These are phyloP conservation scores for Girardia tigrina DNA, from an alignment of 2,888 invertebrate genomes.

Conservation along the genomic window DNA sequence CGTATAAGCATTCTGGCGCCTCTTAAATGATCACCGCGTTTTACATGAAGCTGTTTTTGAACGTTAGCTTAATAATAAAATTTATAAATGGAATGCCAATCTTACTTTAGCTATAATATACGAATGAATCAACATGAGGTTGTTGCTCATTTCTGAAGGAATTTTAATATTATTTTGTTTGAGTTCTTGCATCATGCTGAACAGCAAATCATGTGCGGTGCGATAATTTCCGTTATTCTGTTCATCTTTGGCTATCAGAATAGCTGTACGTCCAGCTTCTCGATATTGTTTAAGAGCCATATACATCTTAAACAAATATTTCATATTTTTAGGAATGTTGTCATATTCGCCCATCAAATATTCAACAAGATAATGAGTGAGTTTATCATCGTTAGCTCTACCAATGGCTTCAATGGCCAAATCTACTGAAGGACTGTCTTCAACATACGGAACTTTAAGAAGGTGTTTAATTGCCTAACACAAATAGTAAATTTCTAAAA, in stretches of 20 bases:
- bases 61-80: too few species aligned
- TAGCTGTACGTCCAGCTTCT: conserved; percentile 90
- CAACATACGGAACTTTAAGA: conserved; percentile 61
- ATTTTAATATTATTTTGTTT: conserved; percentile 67
- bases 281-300: conserved; percentile 80
- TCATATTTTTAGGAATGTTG: conserved; percentile 84
- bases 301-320: conserved; percentile 80
- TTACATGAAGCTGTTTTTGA: conserved; percentile 72
- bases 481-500: neutral
- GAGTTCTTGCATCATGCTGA: conserved; percentile 74
- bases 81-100: neutral
- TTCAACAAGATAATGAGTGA: conserved; percentile 71
- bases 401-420: conserved; percentile 77
- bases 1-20: conserved; percentile 78
- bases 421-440: conserved; percentile 70
- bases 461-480: conserved; percentile 60
- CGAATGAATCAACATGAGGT: conserved; percentile 74
- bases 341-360: conserved; percentile 83
- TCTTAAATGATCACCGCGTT: conserved; percentile 70
- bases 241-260: conserved; percentile 69
- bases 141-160: conserved; percentile 74
- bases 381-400: conserved; percentile 68
- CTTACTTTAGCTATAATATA: conserved; percentile 66
- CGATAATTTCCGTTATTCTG: conserved; percentile 64
- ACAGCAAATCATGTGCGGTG: conserved; percentile 83